These are phyloP conservation scores for Centropyge bicolor DNA, from an alignment of 2,797 vertebrate species.

Conservation along the genomic window DNA sequence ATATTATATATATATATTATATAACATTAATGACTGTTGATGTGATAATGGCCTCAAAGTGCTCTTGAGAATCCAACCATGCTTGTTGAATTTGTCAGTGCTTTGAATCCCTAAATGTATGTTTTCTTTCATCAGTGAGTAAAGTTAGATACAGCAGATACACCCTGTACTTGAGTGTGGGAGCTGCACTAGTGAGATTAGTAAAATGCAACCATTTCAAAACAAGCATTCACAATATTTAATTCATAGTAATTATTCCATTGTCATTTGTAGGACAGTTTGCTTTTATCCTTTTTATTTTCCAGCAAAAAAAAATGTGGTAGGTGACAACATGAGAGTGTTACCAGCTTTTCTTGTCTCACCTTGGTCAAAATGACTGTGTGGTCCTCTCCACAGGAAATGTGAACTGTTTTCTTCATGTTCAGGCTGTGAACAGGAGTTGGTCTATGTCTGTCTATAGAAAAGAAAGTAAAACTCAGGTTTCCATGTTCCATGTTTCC, in stretches of 20 bases:
- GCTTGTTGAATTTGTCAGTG: background rate
- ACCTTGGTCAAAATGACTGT: constrained; percentile 89
- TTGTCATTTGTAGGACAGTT: background rate
- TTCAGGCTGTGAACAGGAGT: constrained; percentile 71
- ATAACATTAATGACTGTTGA: background rate
- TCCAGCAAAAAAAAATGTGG: background rate
- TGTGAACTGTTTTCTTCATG: constrained; percentile 79
- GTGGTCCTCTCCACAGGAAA: constrained; percentile 89
- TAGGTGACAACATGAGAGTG: background rate
- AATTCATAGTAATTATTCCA: too few relatives aligned
- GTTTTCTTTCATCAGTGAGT: background rate
- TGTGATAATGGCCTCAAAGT: background rate
- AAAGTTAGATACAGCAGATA: too few relatives aligned
- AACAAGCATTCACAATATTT: too few relatives aligned
- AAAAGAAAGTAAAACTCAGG: background rate
- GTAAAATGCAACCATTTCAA: too few relatives aligned
- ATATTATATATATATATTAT: too few relatives aligned
- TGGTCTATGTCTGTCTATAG: constrained; percentile 83
- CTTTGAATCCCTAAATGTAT: background rate
- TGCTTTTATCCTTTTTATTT: background rate
- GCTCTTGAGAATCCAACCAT: background rate
- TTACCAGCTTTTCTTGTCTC: constrained; percentile 6
- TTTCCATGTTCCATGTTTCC: too few relatives aligned
- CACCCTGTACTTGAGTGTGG: background rate
- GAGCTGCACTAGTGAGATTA: too few relatives aligned